Base-by-base conservation (phyloP, 2,888 invertebrate species). In the Eupithecia subfuscata region DNA sequence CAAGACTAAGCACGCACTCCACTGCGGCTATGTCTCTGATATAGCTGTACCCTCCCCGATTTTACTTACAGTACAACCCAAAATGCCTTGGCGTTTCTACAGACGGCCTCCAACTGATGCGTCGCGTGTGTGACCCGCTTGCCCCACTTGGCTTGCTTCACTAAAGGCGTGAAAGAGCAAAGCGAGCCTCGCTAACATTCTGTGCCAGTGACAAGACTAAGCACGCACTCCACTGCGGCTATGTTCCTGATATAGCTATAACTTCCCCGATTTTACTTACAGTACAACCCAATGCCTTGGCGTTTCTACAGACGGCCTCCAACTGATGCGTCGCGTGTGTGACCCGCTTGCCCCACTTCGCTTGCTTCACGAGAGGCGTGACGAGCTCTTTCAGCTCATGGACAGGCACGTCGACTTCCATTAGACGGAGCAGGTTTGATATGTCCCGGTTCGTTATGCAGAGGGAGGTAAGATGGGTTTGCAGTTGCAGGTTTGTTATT, bases 241-340 rank as follows among this genome's bases (percentile, higher is more conserved):
- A 40, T 9, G 40, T 9, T 7, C 11, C 40, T 40, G 11, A 9
- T 40, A 40, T 40, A 11, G 0, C 34, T 34, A 34, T 34, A 34
- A 0, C 40, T 9, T 40, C 6, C 40, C 40, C 9, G 40, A 56
- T 5, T 30, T 18, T 4, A 85, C 93, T 91, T 87, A 97, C 97
- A 87, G 96, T 96, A 11, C 98, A 96, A 0, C 98, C 98, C 70
- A 98, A 93, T 48, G 96, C 95, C 84, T 96, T 96, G 0, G 97
- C 96, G 85, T 97, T 95, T 40, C 95, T 95, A 34, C 97, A 96
- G 4, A 98, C 96, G 0, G 95, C 94, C 84, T 98, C 97, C 76
- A 99, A 90, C 79, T 98, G 97, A 60, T 96, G 93, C 0, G 98
- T 88, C 0, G 97, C 98, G 77, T 96, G 96, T 73, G 96, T 96